Base-by-base conservation (phyloP, 2,888 invertebrate genomes). In the Cataglyphis cursor region DNA sequence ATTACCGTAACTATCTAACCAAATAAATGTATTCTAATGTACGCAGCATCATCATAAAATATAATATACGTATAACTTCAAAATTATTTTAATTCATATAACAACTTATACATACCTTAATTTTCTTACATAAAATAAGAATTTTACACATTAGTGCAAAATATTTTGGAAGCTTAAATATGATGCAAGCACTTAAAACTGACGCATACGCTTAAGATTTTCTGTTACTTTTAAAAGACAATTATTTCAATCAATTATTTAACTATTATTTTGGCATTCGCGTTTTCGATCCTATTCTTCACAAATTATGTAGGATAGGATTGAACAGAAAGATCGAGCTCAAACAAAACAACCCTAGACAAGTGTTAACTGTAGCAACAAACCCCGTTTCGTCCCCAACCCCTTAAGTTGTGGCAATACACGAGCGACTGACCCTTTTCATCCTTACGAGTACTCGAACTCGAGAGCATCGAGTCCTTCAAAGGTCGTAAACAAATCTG, bases 331-430 rank as follows among this genome's bases (percentile, higher is more conserved):
- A 48, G 48, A 76, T 75, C 68, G 78, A 44, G 44, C 78, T 21
- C 78, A 83, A 83, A 68, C 78, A 57, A 86, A 81, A 85, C 87
- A 86, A 91, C 88, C 89, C 90, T 89, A 85, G 88, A 90, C 89
- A 92, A 93, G 92, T 92, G 93, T 92, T 93, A 92, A 92, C 92
- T 91, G 90, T 90, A 87, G 90, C 91, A 92, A 92, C 92, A 90
- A 89, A 90, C 90, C 89, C 88, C 85, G 87, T 88, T 90, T 90
- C 91, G 87, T 88, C 85, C 87, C 81, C 86, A 85, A 90, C 89
- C 92, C 91, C 87, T 91, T 91, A 59, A 59, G 72, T 66, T 82
- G 83, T 81, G 86, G 74, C 82, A 82, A 82, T 81, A 83, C 83
- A 82, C 83, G 83, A 24, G 57, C 78, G 84, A 84, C 70, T 87